These are phyloP conservation scores for Peromyscus maniculatus DNA, from an alignment of 2,113 vertebrate genomes.

Conservation along the genomic window DNA sequence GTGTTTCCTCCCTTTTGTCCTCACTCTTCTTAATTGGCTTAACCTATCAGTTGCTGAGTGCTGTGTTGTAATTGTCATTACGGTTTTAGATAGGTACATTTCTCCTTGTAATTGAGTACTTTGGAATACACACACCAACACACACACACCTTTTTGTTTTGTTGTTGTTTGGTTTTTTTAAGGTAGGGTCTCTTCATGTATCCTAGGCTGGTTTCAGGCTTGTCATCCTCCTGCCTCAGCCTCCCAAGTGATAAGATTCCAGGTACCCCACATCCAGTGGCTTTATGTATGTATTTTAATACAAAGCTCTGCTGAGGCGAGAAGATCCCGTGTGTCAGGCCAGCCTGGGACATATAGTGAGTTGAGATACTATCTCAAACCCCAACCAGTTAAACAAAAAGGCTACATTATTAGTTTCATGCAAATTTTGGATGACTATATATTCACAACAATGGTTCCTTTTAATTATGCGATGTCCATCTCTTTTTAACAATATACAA, in stretches of 20 bases:
- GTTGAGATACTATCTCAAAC: background rate
- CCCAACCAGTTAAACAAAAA: background rate
- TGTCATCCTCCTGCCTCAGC: background rate
- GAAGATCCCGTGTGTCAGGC: background rate
- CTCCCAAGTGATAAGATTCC: background rate
- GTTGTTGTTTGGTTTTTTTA: background rate
- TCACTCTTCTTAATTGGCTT: constrained; percentile 45
- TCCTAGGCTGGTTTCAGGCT: background rate
- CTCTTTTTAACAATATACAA: background rate
- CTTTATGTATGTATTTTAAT: background rate
- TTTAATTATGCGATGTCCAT: background rate
- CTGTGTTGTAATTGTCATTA: background rate
- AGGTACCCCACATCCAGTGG: no score
- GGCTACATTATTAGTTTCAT: background rate
- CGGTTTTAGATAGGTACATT: constrained; percentile 40
- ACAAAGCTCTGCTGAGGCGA: background rate
- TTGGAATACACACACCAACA: background rate
- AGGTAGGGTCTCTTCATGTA: background rate
- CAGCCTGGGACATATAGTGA: background rate
- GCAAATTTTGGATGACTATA: constrained; percentile 6
- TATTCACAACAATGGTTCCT: background rate
- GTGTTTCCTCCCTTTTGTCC: constrained; percentile 24
- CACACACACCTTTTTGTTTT: background rate
- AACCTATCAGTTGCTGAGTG: background rate
- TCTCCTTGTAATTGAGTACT: constrained; percentile 33